Conservation (phyloP, 2,797 vertebrate species). For the Bradypus variegatus region DNA sequence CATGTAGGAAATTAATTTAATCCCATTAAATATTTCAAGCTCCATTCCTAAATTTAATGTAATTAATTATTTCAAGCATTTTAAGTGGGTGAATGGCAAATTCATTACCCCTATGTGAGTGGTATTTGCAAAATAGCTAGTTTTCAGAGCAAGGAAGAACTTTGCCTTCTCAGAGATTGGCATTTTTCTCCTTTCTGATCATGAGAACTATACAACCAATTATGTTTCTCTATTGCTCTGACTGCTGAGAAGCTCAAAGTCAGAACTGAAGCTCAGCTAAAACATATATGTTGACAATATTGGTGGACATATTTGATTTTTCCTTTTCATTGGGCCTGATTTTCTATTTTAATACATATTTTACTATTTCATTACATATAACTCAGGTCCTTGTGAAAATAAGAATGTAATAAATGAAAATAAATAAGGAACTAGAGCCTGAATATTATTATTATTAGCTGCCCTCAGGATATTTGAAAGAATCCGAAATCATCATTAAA, state of each 20-base stretch:
- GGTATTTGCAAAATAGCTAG: neutral
- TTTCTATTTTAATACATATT: conserved; percentile 36
- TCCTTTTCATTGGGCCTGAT: neutral
- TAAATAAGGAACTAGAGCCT: conserved; percentile 32
- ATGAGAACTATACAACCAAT: neutral
- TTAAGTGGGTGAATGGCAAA: conserved; percentile 18
- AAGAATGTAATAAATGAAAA: conserved; percentile 32
- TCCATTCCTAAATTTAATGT: conserved; percentile 27
- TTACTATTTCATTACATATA: conserved; percentile 30
- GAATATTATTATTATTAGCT: conserved; percentile 9
- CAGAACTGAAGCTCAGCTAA: conserved; percentile 34
- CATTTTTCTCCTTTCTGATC: neutral
- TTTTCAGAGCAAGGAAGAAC: neutral
- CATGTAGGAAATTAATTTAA: neutral
- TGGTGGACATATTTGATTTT: neutral
- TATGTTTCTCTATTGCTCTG: conserved; percentile 21
- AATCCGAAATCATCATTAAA: conserved; percentile 21
- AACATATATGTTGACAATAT: neutral
- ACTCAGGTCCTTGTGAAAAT: conserved; percentile 6
- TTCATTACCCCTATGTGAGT: neutral
- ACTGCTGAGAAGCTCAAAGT: conserved; percentile 9
- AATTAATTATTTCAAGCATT: conserved; percentile 41
- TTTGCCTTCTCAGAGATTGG: conserved; percentile 11
- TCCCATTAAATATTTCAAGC: conserved; percentile 27
- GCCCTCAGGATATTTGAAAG: conserved; percentile 2